These are phyloP conservation scores for Clarias macrocephalus DNA, from an alignment of 2,113 vertebrate species.

Conservation along the genomic window DNA sequence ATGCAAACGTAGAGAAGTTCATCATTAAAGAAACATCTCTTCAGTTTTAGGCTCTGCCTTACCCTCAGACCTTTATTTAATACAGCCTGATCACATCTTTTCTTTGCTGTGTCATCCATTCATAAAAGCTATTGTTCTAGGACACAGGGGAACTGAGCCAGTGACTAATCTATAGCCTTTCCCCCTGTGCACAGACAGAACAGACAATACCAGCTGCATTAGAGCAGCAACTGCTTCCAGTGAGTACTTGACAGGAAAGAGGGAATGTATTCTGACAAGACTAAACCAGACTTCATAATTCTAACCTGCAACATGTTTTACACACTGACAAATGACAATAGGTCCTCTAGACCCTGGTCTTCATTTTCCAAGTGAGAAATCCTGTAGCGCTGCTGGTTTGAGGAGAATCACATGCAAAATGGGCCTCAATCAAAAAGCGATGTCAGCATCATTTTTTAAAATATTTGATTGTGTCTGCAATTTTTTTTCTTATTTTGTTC, in stretches of 20 bases:
- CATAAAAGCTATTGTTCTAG: constrained; percentile 67
- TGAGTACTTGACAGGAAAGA: constrained; percentile 52
- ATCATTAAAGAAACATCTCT: neutral
- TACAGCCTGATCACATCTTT: neutral
- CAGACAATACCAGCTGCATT: constrained; percentile 72
- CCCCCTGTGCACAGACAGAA: constrained; percentile 71
- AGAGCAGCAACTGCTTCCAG: constrained; percentile 60
- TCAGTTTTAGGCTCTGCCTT: neutral
- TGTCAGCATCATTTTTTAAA: too few species aligned
- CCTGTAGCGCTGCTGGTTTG: neutral
- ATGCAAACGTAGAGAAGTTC: neutral
- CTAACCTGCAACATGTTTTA: constrained; percentile 49
- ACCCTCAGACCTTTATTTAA: constrained; percentile 12
- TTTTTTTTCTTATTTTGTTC: too few species aligned
- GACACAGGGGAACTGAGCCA: constrained; percentile 71
- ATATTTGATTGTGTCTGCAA: too few species aligned
- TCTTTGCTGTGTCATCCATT: constrained; percentile 45
- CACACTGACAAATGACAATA: constrained; percentile 1
- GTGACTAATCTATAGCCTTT: constrained; percentile 65
- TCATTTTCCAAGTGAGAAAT: neutral
- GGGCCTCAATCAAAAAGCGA: too few species aligned
- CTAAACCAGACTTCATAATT: constrained; percentile 61
- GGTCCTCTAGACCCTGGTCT: neutral
- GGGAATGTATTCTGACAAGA: constrained; percentile 62
- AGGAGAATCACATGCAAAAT: neutral